Percentiles rank a stretch among this genome's conserved stretches.
phyloP scores from a whole-genome alignment of 2,113 vertebrate genomes.

The Cyanoramphus novaezelandiae region DNA sequence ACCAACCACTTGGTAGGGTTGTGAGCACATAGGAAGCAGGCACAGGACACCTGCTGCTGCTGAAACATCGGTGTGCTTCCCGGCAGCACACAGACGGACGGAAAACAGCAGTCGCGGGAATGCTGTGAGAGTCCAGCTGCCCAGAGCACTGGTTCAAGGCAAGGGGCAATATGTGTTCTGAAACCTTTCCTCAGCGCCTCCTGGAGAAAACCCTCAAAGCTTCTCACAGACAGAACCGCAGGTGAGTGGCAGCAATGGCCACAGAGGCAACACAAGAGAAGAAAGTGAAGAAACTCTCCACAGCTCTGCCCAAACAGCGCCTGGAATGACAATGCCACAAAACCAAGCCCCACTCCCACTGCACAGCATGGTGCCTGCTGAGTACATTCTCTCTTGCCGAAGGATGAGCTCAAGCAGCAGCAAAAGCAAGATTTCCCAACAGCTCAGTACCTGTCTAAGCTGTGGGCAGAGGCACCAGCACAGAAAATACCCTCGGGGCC shows the following conservation, averaged over 20 bases:
- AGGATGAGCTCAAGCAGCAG: neutral
- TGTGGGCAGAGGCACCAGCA: neutral
- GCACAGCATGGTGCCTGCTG: no score
- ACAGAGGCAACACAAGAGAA: neutral
- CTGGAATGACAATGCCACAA: neutral
- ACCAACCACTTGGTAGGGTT: neutral
- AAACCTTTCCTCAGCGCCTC: neutral
- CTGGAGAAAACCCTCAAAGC: neutral
- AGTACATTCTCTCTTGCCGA: neutral
- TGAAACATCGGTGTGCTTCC: neutral
- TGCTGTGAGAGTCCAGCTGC: fast-evolving
- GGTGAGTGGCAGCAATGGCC: neutral
- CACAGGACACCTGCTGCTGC: neutral
- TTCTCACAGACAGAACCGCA: neutral
- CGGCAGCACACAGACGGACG: neutral
- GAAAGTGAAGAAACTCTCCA: neutral
- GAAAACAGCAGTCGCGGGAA: neutral
- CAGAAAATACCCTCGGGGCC: neutral
- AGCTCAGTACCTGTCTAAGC: neutral
- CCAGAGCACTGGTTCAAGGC: neutral
- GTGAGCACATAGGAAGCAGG: neutral
- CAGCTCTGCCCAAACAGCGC: neutral
- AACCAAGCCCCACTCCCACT: neutral
- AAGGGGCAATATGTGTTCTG: fast-evolving
- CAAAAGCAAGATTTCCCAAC: neutral